A percentile compares a stretch with the other conserved stretches of the same genome.
Conservation (phyloP, 2,113 vertebrate species). For the Apus apus region DNA sequence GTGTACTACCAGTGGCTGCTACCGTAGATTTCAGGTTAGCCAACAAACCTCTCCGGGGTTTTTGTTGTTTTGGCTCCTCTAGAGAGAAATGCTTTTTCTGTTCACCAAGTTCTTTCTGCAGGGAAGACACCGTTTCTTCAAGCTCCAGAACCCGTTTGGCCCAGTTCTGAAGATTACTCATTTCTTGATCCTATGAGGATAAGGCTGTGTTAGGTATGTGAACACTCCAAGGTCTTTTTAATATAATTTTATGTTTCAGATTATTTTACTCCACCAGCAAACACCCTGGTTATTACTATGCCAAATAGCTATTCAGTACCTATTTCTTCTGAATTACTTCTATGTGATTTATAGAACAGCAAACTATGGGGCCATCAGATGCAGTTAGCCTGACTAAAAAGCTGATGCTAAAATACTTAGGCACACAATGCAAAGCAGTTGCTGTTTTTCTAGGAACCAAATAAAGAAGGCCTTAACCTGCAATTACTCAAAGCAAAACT, state of each 20-base stretch:
- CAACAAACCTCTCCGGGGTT: constrained; percentile 77
- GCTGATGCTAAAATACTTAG: neutral
- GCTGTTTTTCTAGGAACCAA: neutral
- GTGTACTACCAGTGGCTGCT: constrained; percentile 61
- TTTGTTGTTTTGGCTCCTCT: constrained; percentile 69
- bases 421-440: neutral
- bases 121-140: constrained; percentile 69
- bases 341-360: neutral
- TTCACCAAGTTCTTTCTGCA: constrained; percentile 73
- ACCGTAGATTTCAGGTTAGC: constrained; percentile 84
- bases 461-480: neutral
- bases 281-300: neutral
- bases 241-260: neutral
- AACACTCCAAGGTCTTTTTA: neutral
- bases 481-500: neutral
- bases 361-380: neutral
- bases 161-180: constrained; percentile 56
- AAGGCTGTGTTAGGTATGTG: neutral
- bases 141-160: constrained; percentile 71
- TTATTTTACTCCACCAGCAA: neutral
- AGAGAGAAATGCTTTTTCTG: constrained; percentile 31
- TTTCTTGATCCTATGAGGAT: constrained; percentile 63
- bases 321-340: neutral
- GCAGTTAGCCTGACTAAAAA: neutral
- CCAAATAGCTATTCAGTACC: neutral